Evolutionary conservation across 2,797 vertebrate genomes (phyloP), one percentile per base, ranked within the genome.

Genomic region (Bovichtus diacanthus): DNA sequence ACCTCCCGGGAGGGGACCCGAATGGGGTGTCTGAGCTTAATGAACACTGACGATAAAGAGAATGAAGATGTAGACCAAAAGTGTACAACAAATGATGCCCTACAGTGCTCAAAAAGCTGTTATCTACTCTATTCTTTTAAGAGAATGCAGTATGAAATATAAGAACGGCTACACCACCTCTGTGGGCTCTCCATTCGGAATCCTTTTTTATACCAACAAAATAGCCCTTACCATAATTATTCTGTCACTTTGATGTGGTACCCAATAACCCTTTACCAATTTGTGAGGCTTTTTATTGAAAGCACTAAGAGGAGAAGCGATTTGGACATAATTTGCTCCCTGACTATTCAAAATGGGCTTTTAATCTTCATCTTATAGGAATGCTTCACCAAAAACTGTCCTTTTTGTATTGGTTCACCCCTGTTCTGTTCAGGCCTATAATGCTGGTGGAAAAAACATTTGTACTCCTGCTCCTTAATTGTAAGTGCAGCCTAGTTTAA

Each of bases 221-320:
- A 80, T 80, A 80, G 61, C 36, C 25, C 61, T 70, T 39, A 38
- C 29, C 51, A 46, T 89, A 88, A 92, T 93, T 89, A 90, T 87
- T 88, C 67, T 89, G 90, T 89, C 88, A 89, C 83, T 92, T 83
- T 87, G 78, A 93, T 82, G 75, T 72, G 68, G 50, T 72, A 83
- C 78, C 73, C 60, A 49, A 78, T 80, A 91, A 90, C 88, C 88
- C 61, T 67, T 81, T 54, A 85, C 78, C 75, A 88, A 85, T 88
- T 88, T 89, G 87, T 71, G 81, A 88, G 70, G 51, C 58, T 53
- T 85, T 92, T 91, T 86, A 89, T 87, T 87, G 74, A 88, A 92
- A 83, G 74, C 79, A 66, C 73, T 79, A 71, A 82, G 82, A 87
- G 53, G 31, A 78, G 46, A 85, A 85, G 73, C 11, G 3, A 88